These are phyloP conservation scores for Patella pellucida DNA, from an alignment of 2,888 invertebrate genomes.

Conservation along the genomic window DNA sequence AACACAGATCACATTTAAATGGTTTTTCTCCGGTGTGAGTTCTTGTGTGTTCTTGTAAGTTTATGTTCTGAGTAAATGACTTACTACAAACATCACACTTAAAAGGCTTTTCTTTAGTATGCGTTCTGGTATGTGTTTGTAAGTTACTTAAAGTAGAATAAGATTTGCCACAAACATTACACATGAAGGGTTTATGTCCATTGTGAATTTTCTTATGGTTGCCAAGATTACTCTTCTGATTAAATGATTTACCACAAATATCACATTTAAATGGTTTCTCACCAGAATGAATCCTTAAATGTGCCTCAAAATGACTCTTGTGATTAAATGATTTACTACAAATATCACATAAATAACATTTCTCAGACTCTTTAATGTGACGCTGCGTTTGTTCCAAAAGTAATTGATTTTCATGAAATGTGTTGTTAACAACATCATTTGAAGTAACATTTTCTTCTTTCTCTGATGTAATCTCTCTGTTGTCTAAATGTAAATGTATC, in stretches of 20 bases:
- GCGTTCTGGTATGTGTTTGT: background rate
- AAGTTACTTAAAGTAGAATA: background rate
- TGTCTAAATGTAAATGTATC: too few relatives aligned
- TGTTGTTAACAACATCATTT: too few relatives aligned
- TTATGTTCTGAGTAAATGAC: background rate
- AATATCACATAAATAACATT: background rate
- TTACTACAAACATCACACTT: background rate
- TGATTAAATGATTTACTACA: background rate
- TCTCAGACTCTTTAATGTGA: too few relatives aligned
- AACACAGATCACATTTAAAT: background rate
- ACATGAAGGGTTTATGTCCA: background rate
- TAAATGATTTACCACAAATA: background rate
- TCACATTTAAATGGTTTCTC: background rate
- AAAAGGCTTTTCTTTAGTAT: background rate
- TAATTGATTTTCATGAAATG: too few relatives aligned
- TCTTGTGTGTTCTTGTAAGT: background rate
- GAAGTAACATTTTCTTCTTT: too few relatives aligned
- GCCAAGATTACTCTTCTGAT: background rate
- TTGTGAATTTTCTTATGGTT: background rate
- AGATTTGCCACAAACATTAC: background rate
- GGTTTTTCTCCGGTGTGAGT: background rate
- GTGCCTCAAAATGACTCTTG: background rate
- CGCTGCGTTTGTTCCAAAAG: too few relatives aligned
- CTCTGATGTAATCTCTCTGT: too few relatives aligned
- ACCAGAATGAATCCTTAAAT: background rate